A percentile compares a stretch with the other conserved stretches of the same genome.
Conservation (phyloP, 1,140 invertebrate genomes). For the Tetramorium alpestre region DNA sequence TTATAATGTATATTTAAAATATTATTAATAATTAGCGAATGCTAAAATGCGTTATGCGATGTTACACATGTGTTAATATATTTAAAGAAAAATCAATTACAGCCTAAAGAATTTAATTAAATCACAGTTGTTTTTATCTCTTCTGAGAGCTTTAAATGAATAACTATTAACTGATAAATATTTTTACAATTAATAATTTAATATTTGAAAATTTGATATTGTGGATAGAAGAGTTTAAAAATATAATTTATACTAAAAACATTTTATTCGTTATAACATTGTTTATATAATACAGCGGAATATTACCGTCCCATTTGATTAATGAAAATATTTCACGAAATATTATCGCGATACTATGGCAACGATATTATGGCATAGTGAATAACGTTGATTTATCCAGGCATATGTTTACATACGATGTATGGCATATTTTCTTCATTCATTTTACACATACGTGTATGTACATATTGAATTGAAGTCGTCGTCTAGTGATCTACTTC, state of each 20-base stretch:
- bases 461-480: not conserved
- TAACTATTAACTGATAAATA: not conserved
- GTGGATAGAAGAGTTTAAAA: not conserved
- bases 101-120: conserved; percentile 13
- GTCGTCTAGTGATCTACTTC: not conserved
- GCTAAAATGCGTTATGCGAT: not conserved
- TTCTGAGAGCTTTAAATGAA: not conserved
- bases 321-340: conserved; percentile 5
- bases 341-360: not conserved
- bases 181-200: not conserved
- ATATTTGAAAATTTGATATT: not conserved
- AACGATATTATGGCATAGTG: not conserved
- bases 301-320: not conserved
- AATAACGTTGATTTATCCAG: conserved; percentile 1
- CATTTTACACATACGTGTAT: not conserved
- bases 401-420: not conserved
- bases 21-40: not conserved
- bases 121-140: not conserved
- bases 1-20: not conserved
- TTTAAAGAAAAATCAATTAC: conserved; percentile 12
- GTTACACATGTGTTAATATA: not conserved
- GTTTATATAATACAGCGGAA: not conserved
- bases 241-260: not conserved
- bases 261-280: not conserved
- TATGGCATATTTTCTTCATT: conserved; percentile 1